phyloP scores from a whole-genome alignment of 1,140 invertebrate genomes.

The Penaeus chinensis region DNA sequence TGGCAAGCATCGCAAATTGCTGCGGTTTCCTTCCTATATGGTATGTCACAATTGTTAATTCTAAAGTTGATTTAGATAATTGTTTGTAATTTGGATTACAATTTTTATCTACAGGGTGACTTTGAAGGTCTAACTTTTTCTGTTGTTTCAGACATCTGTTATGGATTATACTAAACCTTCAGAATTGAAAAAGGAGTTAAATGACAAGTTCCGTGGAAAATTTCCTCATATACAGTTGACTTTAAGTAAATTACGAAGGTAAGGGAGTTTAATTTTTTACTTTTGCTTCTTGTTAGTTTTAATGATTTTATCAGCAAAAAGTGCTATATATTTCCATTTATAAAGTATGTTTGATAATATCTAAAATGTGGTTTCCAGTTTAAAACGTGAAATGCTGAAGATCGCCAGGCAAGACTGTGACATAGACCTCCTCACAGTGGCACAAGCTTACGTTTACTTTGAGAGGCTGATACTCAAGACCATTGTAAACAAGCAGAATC shows the following conservation, averaged over 20 bases:
- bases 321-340: too few relatives aligned
- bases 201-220: constrained; percentile 96
- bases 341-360: not conserved
- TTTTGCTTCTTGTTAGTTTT: too few relatives aligned
- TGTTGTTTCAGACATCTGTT: constrained; percentile 80
- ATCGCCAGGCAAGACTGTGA: constrained; percentile 89
- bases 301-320: too few relatives aligned
- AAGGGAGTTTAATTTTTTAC: constrained; percentile 60
- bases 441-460: constrained; percentile 97
- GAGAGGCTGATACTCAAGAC: constrained; percentile 94
- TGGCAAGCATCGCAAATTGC: constrained; percentile 91
- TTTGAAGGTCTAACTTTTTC: constrained; percentile 2
- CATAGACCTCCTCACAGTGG: constrained; percentile 90
- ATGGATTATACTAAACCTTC: constrained; percentile 96
- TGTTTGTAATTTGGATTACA: constrained; percentile 27
- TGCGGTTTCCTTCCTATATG: constrained; percentile 96
- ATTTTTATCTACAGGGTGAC: constrained; percentile 11
- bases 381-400: constrained; percentile 95
- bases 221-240: constrained; percentile 95
- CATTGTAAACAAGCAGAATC: constrained; percentile 93
- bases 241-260: constrained; percentile 96
- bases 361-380: constrained; percentile 72
- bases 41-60: constrained; percentile 67
- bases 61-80: not conserved
- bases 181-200: constrained; percentile 97